Base-by-base conservation (phyloP, 2,888 invertebrate species). In the Melitaea athalia region DNA sequence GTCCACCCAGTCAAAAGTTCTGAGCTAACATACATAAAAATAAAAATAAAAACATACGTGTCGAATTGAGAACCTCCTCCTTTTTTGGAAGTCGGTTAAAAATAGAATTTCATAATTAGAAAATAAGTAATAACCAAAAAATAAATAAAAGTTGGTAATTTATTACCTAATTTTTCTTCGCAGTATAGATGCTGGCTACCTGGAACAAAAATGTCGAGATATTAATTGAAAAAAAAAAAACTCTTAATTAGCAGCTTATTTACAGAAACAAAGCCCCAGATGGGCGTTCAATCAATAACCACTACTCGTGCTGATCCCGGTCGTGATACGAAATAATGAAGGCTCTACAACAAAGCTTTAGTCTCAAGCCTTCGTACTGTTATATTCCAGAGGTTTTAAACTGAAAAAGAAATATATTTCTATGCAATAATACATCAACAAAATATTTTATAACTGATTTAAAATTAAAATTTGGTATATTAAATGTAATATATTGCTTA, bases 251-350 rank as follows among this genome's bases (percentile, higher is more conserved):
- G 59, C 60, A 59, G 43, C 47, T 64, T 68, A 68, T 67, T 70
- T 70, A 67, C 63, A 64, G 63, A 73, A 69, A 73, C 70, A 75
- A 73, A 68, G 78, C 74, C 75, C 71, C 76, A 71, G 76, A 75
- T 50, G 75, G 70, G 72, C 77, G 74, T 76, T 76, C 79, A 82
- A 83, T 83, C 84, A 84, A 86, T 85, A 77, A 69, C 64, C 80
- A 70, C 71, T 50, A 66, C 74, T 76, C 77, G 78, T 77, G 77
- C 71, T 72, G 74, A 75, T 68, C 75, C 71, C 74, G 78, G 69
- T 86, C 85, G 85, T 84, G 86, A 85, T 78, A 71, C 69, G 84
- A 85, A 84, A 84, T 82, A 82, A 81, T 81, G 78, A 84, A 78
- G 73, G 71, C 77, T 77, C 59, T 64, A 75, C 72, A 55, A 55